Evolutionary conservation across 2,113 vertebrate species (phyloP), one percentile per base, ranked within the genome.

Genomic region (Chrysemys picta): DNA sequence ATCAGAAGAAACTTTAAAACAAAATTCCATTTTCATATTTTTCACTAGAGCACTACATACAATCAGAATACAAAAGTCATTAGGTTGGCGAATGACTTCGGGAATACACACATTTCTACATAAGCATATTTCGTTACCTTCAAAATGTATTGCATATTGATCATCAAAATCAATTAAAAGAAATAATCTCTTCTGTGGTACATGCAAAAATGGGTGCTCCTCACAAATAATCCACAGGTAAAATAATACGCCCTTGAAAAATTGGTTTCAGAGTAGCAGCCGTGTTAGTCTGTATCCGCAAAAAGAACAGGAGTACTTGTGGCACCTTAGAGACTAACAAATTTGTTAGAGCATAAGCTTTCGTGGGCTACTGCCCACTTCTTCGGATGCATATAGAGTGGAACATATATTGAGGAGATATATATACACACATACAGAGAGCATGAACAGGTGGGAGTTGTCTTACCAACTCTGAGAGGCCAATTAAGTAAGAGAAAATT

Each of bases 21-120:
- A 85, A 7, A 8, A 1, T 9, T 84, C 78, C 11, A 42, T 75
- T 7, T 19, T 92, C 0, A 0, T 56, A 14, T 84, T 62, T 2
- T 0, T 56, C n/a, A 12, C 25, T 90, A 11, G 59, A 84, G 22
- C 29, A 88, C 54, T 76, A 85, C 14, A 56, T 87, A 1, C 35
- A 72, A 54, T 86, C 27, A 1, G 12, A 81, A 42, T 38, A 42
- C 47, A 87, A 89, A 72, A 76, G 21, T 76, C 1, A 47, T 24
- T 85, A 84, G 56, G 16, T 14, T 27, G 80, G 42, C 8, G 47
- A 53, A 24, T 88, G 81, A 38, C 80, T 85, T 21, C 49, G 19
- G 9, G 21, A 6, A 83, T 94, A 7, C 27, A 76, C 72, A 17
- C 57, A 31, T 47, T 2, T 85, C 42, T 82, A 57, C 50, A 31